phyloP scores from a whole-genome alignment of 2,113 vertebrate genomes.

The Grammatotria lemairii region DNA sequence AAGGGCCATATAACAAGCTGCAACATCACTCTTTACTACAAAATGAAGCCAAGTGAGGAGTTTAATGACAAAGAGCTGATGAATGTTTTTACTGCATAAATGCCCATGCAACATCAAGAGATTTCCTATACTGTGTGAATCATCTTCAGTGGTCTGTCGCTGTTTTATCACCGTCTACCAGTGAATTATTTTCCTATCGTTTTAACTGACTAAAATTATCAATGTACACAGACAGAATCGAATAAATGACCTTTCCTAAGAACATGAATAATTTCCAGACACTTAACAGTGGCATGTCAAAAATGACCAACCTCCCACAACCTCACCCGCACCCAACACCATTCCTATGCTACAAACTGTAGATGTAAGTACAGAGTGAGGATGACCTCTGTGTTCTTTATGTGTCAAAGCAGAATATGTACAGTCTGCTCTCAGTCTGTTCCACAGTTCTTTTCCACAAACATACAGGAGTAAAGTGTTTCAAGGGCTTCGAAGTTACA shows the following conservation, averaged over 20 bases:
- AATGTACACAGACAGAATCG: neutral
- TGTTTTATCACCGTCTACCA: neutral
- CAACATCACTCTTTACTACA: neutral
- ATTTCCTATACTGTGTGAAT: neutral
- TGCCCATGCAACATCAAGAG: neutral
- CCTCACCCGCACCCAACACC: neutral
- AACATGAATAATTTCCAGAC: neutral
- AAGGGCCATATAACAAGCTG: neutral
- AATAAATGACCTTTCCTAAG: conserved; percentile 5
- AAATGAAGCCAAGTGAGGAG: neutral
- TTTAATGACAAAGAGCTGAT: conserved; percentile 28
- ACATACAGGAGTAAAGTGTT: neutral
- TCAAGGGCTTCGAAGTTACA: neutral
- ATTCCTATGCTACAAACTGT: neutral
- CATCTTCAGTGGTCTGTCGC: neutral
- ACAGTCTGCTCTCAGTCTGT: neutral
- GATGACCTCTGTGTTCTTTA: neutral
- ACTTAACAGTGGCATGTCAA: neutral
- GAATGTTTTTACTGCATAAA: conserved; percentile 21
- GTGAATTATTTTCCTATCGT: conserved; percentile 1
- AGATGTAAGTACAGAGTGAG: neutral
- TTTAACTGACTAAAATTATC: conserved; percentile 4
- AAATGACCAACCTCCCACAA: neutral
- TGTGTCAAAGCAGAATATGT: neutral
- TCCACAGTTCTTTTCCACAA: neutral